These are phyloP conservation scores for Myiagra hebetior DNA, from an alignment of 2,113 vertebrate genomes.

Conservation along the genomic window DNA sequence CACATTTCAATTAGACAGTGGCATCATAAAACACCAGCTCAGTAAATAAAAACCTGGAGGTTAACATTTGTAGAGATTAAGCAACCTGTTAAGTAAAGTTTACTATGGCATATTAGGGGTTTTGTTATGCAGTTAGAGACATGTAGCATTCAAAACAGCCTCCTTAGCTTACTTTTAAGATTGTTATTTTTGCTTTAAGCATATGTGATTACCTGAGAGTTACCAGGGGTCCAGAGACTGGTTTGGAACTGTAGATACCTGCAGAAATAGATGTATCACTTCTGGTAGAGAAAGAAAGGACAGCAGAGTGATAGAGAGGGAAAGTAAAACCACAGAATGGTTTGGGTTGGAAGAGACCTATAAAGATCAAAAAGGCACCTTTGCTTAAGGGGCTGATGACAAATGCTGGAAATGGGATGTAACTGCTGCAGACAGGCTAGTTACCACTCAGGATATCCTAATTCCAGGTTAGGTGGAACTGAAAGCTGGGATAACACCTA, in stretches of 20 bases:
- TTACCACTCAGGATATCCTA: background rate
- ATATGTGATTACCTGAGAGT: background rate
- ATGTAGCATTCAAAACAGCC: background rate
- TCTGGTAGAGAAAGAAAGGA: background rate
- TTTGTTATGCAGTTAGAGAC: background rate
- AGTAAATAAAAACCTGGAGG: constrained; percentile 42
- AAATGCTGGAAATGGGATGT: background rate
- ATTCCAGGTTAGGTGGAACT: background rate
- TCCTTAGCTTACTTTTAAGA: background rate
- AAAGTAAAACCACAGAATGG: background rate
- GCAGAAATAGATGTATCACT: background rate
- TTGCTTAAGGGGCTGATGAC: background rate
- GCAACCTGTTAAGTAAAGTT: constrained; percentile 66
- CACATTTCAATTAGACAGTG: constrained; percentile 59
- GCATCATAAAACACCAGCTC: constrained; percentile 41
- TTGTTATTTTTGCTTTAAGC: background rate
- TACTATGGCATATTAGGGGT: background rate
- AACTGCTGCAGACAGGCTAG: background rate
- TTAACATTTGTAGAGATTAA: constrained; percentile 57
- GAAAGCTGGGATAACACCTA: background rate
- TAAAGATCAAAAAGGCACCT: background rate
- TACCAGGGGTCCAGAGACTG: background rate
- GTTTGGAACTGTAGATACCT: background rate
- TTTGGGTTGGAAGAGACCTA: background rate
- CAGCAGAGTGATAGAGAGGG: background rate